A percentile compares a stretch with the other conserved stretches of the same genome.
phyloP scores from a whole-genome alignment of 2,888 invertebrate species.

The Druceiella hillmani region DNA sequence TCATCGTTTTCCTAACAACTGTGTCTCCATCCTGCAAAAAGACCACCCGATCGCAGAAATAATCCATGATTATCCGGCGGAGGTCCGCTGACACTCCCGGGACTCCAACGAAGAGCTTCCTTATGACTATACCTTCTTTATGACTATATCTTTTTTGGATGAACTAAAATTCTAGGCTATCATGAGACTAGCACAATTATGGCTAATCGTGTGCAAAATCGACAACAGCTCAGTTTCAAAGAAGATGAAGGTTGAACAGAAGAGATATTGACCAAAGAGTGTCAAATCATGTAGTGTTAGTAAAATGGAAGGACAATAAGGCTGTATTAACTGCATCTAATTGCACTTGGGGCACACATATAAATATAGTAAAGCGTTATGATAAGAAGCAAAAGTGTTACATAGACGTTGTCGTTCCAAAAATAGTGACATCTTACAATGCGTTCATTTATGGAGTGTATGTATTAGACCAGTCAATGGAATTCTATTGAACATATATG shows the following conservation, averaged over 20 bases:
- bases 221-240: constrained; percentile 9
- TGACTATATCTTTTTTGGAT: constrained; percentile 6
- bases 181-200: constrained; percentile 20
- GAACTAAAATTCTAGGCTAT: too few species aligned
- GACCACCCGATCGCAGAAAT: too few species aligned
- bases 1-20: too few species aligned
- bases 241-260: constrained; percentile 13
- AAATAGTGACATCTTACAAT: constrained; percentile 28
- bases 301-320: constrained; percentile 22
- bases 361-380: constrained; percentile 20
- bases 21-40: too few species aligned
- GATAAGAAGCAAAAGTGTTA: constrained; percentile 20
- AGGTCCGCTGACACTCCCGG: too few species aligned
- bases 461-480: constrained; percentile 27
- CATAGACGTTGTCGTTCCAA: constrained; percentile 25
- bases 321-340: constrained; percentile 20
- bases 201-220: constrained; percentile 12
- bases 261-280: constrained; percentile 15
- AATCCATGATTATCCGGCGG: too few species aligned
- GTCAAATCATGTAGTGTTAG: constrained; percentile 11
- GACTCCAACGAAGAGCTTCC: too few species aligned
- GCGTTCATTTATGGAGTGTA: constrained; percentile 30
- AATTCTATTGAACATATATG: constrained; percentile 28
- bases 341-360: constrained; percentile 16
- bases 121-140: too few species aligned